Conservation (phyloP, 2,888 invertebrate genomes). For the Branchellion lobata region DNA sequence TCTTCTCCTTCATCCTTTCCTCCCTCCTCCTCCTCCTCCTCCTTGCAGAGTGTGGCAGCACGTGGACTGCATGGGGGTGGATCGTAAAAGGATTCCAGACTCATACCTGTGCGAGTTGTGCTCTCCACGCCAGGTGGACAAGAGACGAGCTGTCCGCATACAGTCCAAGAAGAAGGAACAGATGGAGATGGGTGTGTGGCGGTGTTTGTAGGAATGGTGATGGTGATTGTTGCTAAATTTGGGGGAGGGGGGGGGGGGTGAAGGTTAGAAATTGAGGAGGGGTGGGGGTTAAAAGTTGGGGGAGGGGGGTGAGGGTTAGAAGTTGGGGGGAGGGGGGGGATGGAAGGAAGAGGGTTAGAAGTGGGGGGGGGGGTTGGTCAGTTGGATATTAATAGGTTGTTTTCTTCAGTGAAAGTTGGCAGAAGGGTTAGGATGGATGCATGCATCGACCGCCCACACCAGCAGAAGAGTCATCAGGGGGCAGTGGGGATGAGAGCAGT, state of each 20-base stretch:
- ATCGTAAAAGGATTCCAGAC: constrained; percentile 85
- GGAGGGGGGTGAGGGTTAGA: background rate
- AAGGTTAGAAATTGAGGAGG: background rate
- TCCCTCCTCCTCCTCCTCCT: no score
- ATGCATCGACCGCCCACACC: no score
- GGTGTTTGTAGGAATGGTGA: background rate
- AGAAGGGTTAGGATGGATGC: no score
- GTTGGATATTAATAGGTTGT: background rate
- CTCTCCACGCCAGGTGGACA: constrained; percentile 79
- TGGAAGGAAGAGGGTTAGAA: no score
- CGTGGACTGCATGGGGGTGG: constrained; percentile 93
- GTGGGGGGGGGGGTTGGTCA: no score
- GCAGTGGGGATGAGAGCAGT: constrained; percentile 5
- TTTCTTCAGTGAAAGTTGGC: no score
- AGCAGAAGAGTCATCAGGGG: constrained; percentile 32
- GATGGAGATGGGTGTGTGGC: constrained; percentile 36
- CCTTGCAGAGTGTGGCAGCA: constrained; percentile 95
- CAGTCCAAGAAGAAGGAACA: constrained; percentile 72
- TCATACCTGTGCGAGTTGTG: constrained; percentile 89
- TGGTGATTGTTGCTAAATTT: background rate
- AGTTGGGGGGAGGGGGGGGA: background rate
- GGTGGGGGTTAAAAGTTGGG: background rate
- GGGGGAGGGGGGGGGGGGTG: background rate
- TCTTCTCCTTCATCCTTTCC: no score
- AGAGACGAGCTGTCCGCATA: constrained; percentile 78